Conservation (phyloP, 53 echinoderm and acorn worm species). For the Hippasteria phrygiana region DNA sequence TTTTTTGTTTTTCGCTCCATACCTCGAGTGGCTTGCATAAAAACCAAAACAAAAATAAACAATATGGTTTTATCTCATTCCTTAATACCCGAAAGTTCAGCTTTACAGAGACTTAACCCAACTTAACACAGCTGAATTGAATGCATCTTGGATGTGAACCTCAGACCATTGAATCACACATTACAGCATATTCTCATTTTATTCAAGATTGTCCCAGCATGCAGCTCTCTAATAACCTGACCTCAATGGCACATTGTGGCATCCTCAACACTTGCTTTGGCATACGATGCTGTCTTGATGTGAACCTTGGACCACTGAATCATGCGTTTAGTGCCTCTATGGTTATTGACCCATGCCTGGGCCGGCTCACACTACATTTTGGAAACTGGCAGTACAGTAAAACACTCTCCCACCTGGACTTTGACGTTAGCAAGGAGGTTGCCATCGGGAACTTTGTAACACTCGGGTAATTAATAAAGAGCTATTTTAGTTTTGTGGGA, state of each 20-base stretch:
- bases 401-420: conserved; percentile 47
- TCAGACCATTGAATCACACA: neutral
- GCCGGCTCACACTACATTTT: conserved; percentile 41
- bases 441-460: conserved; percentile 44
- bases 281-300: conserved; percentile 52
- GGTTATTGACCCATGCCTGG: conserved; percentile 58
- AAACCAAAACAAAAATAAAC: too few species aligned
- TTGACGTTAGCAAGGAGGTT: conserved; percentile 46
- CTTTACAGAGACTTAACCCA: conserved; percentile 14
- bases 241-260: conserved; percentile 35
- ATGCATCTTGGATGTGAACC: conserved; percentile 21
- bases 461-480: conserved; percentile 1
- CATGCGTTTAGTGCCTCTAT: conserved; percentile 21
- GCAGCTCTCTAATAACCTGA: conserved; percentile 28
- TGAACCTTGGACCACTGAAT: conserved; percentile 48
- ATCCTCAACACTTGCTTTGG: conserved; percentile 56
- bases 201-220: conserved; percentile 63
- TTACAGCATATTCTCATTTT: neutral
- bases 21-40: too few species aligned
- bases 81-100: conserved; percentile 46
- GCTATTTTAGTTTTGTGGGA: neutral
- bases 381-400: conserved; percentile 63
- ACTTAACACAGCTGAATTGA: too few species aligned
- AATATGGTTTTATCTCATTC: neutral
- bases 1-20: too few species aligned